Evolutionary conservation across 1,140 invertebrate species (phyloP), one percentile per base, ranked within the genome.

Genomic region (Drosophila bipectinata): DNA sequence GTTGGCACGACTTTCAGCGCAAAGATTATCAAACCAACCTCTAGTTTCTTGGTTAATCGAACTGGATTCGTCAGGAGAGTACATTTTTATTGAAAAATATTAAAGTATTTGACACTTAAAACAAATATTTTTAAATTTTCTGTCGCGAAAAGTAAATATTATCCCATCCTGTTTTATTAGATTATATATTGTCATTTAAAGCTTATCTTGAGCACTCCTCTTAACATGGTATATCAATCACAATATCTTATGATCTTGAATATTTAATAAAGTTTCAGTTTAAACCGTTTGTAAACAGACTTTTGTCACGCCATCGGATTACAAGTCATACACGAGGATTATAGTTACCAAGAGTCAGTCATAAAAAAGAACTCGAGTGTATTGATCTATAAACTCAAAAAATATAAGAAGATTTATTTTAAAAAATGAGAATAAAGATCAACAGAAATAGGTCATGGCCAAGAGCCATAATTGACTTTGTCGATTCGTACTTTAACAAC

Each of bases 401-500:
- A 14, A 47, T 67, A 67, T 28, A 30, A 10, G 47, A 21, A 55
- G 14, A 3, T 14, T 41, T 9, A 15, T n/a, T n/a, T n/a, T 15
- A 30, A 53, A 53, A 2, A 53, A 18, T 12, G 52, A 10, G 10
- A 4, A 26, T 2, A 0, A 62, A 26, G 18, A 5, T 15, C 7
- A 12, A n/a, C 0, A 54, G 14, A 1, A 32, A 48, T 32, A 41
- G 54, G 1, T 60, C 47, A n/a, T 68, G 68, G 30, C 45, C 44
- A 1, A 30, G 18, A 24, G 6, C 15, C 18, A 24, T 68, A 12
- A 15, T 73, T 4, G 48, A 59, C 32, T 87, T 72, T 67, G 51
- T 89, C 5, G 39, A 53, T 26, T 66, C 75, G n/a, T 91, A 90
- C n/a, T 90, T 91, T 10, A 32, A 75, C 18, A 73, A 74, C 30